Conservation (phyloP, 2,113 vertebrate species). For the Girardinichthys multiradiatus region DNA sequence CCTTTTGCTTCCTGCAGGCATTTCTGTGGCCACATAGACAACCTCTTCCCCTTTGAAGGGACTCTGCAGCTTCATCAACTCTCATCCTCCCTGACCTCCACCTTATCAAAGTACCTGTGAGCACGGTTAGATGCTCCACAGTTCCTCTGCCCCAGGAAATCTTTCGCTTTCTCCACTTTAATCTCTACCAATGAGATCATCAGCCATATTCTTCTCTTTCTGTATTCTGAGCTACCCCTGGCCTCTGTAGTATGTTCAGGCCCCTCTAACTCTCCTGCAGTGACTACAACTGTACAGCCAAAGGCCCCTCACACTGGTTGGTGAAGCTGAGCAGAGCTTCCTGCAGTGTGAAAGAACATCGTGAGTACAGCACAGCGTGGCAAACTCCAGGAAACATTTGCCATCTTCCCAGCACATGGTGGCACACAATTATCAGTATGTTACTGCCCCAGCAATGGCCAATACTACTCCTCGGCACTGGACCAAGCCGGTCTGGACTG, state of each 20-base stretch:
- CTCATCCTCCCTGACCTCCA: slow-evolving; percentile 1
- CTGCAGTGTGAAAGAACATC: slow-evolving; percentile 22
- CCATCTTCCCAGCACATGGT: slow-evolving; percentile 53
- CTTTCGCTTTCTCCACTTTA: slow-evolving; percentile 20
- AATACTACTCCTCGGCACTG: slow-evolving; percentile 22
- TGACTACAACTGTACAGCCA: slow-evolving; percentile 30
- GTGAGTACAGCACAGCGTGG: slow-evolving; percentile 17
- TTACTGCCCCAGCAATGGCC: slow-evolving; percentile 36
- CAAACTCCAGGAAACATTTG: slow-evolving; percentile 22
- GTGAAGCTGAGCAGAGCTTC: slow-evolving; percentile 10
- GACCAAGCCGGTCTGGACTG: slow-evolving; percentile 16
- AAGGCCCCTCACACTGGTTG: slow-evolving; percentile 42
- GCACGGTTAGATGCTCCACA: background rate
- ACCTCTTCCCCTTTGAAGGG: slow-evolving; percentile 29
- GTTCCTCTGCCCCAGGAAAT: slow-evolving; percentile 6
- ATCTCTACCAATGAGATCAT: slow-evolving; percentile 23
- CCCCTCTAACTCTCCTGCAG: slow-evolving; percentile 39
- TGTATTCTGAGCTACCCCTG: slow-evolving; percentile 41
- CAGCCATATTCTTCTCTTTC: slow-evolving; percentile 36
- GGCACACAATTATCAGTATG: slow-evolving; percentile 26
- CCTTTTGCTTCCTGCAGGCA: slow-evolving; percentile 44
- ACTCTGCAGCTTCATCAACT: slow-evolving; percentile 21
- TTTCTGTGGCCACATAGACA: slow-evolving; percentile 33
- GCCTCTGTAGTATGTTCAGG: slow-evolving; percentile 11
- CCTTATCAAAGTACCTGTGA: background rate